A percentile compares a stretch with the other conserved stretches of the same genome.
These are phyloP conservation scores for Craseonycteris thonglongyai DNA, from an alignment of 2,113 vertebrate species.

Conservation along the genomic window DNA sequence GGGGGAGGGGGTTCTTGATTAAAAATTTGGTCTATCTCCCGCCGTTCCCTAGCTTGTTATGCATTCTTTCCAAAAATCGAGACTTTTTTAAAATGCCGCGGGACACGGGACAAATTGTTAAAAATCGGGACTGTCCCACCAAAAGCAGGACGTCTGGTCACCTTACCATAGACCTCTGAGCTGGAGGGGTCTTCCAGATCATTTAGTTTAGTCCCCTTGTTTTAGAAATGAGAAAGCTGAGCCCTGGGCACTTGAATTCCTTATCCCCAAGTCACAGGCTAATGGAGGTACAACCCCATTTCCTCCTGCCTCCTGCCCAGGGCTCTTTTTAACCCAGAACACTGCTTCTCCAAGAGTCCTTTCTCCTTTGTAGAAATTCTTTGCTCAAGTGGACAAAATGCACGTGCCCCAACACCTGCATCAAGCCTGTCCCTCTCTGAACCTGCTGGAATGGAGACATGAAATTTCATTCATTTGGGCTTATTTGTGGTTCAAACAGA, in stretches of 20 bases:
- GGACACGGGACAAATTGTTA: too few relatives aligned
- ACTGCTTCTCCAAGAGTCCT: background rate
- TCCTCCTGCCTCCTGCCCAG: background rate
- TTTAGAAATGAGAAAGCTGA: slow-evolving; percentile 32
- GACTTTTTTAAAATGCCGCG: too few relatives aligned
- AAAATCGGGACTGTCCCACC: too few relatives aligned
- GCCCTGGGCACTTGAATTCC: background rate
- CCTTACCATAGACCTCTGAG: too few relatives aligned
- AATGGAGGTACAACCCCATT: background rate
- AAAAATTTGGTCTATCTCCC: too few relatives aligned
- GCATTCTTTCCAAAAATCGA: too few relatives aligned
- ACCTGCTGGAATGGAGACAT: background rate
- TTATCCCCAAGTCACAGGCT: background rate
- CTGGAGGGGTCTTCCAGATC: background rate
- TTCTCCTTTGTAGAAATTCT: background rate
- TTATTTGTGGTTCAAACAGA: background rate
- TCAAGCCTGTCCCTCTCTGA: background rate
- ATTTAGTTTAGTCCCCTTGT: background rate
- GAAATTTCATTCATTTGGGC: background rate
- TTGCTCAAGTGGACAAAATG: background rate
- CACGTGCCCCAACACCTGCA: background rate
- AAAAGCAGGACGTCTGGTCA: too few relatives aligned
- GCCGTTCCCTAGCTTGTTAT: too few relatives aligned
- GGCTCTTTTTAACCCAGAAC: background rate
- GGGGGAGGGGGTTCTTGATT: too few relatives aligned